phyloP scores from a whole-genome alignment of 2,888 invertebrate genomes.

The Halictus quadricinctus region DNA sequence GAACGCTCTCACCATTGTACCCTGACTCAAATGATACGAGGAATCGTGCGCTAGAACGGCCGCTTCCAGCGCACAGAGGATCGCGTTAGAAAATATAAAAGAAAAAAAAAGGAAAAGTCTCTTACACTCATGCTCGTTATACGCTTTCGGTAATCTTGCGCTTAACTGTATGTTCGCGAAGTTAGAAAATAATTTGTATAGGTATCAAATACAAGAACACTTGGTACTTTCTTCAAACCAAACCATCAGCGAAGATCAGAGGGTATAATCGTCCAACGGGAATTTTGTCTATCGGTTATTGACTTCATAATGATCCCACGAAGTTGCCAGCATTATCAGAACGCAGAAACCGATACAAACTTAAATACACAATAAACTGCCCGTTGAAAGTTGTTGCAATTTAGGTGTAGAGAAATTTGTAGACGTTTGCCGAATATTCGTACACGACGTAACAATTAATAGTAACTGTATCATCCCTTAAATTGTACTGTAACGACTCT shows the following conservation, averaged over 20 bases:
- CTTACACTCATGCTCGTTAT: slow-evolving; percentile 35
- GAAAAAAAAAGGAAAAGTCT: slow-evolving; percentile 46
- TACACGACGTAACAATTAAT: neutral
- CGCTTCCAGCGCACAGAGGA: slow-evolving; percentile 40
- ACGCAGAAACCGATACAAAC: slow-evolving; percentile 10
- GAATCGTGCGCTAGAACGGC: slow-evolving; percentile 49
- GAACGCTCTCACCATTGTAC: slow-evolving; percentile 63
- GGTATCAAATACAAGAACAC: slow-evolving; percentile 62
- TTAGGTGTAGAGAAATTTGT: neutral
- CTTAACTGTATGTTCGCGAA: slow-evolving; percentile 31
- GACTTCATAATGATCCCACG: slow-evolving; percentile 3
- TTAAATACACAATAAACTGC: neutral
- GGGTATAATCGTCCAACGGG: slow-evolving; percentile 14
- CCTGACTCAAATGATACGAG: slow-evolving; percentile 68
- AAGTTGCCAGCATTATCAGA: slow-evolving; percentile 6
- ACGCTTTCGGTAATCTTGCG: slow-evolving; percentile 36
- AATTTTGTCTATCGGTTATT: slow-evolving; percentile 1
- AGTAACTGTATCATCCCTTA: slow-evolving; percentile 16
- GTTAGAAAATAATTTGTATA: slow-evolving; percentile 52
- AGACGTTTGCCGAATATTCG: slow-evolving; percentile 11
- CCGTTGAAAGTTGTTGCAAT: slow-evolving; percentile 11
- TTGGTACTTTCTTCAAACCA: slow-evolving; percentile 57
- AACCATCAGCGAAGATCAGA: slow-evolving; percentile 39
- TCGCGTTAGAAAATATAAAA: slow-evolving; percentile 63
- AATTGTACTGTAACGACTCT: neutral